These are phyloP conservation scores for Heteronetta atricapilla DNA, from an alignment of 2,113 vertebrate species.

Conservation along the genomic window DNA sequence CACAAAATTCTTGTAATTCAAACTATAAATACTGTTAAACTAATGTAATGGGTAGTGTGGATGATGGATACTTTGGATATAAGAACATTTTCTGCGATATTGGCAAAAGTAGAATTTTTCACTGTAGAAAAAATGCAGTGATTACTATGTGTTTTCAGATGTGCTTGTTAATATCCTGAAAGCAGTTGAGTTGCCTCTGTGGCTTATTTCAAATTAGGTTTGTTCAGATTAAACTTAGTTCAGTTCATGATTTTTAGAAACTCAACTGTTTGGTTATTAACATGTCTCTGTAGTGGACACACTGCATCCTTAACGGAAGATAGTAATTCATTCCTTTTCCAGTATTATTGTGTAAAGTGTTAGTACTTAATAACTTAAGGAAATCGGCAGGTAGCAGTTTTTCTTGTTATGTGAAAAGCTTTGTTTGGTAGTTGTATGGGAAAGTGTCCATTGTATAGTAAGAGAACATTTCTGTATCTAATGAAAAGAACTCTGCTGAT, in stretches of 20 bases:
- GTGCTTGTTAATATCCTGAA: not conserved
- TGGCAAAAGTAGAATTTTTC: not conserved
- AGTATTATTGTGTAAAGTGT: fast-evolving
- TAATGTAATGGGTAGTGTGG: not conserved
- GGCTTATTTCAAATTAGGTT: not conserved
- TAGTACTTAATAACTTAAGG: not conserved
- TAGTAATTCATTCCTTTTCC: not conserved
- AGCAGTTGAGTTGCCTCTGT: fast-evolving
- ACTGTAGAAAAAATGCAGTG: not conserved
- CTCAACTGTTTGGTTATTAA: not conserved
- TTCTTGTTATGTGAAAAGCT: not conserved
- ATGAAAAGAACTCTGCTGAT: not conserved
- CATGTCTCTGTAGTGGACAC: not conserved
- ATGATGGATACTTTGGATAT: not conserved
- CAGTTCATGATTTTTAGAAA: not conserved
- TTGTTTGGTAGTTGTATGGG: not conserved
- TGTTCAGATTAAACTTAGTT: not conserved
- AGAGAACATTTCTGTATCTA: not conserved
- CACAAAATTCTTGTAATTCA: not conserved
- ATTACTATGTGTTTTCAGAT: not conserved
- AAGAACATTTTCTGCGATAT: not conserved
- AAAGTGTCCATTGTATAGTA: not conserved
- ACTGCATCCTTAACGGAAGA: not conserved
- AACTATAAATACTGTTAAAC: not conserved
- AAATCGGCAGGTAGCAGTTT: not conserved